phyloP scores from a whole-genome alignment of 1,140 invertebrate species.

The Conus betulinus region DNA sequence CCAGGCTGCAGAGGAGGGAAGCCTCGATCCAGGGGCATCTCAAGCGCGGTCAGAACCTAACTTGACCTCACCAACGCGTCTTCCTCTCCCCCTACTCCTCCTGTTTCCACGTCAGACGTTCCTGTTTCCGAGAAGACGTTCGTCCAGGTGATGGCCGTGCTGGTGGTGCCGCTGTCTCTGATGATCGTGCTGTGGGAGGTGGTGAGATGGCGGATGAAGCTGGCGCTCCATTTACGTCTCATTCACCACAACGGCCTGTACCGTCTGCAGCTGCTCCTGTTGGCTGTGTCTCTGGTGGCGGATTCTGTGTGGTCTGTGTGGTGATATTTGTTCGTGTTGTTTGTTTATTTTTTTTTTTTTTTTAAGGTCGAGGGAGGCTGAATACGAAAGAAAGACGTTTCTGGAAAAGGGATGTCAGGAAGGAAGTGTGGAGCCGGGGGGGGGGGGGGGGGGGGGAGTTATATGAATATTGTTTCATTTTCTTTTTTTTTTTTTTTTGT shows the following conservation, averaged over 20 bases:
- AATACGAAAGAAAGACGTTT: background rate
- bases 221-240: conserved; percentile 21
- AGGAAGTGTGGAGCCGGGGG: no score
- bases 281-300: conserved; percentile 50
- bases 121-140: background rate
- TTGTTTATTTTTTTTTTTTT: background rate
- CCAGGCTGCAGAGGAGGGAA: background rate
- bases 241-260: conserved; percentile 55
- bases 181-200: background rate
- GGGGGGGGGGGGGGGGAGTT: no score
- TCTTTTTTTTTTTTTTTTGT: background rate
- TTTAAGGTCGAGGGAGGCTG: background rate
- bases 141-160: background rate
- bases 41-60: background rate
- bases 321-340: background rate
- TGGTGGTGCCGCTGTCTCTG: conserved; percentile 8
- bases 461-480: no score
- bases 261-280: conserved; percentile 49
- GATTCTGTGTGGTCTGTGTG: conserved; percentile 47
- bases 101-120: background rate
- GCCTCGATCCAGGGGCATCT: background rate
- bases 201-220: background rate
- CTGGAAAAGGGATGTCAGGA: background rate
- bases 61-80: background rate
- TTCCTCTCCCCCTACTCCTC: no score